A percentile compares a stretch with the other conserved stretches of the same genome.
phyloP scores from a whole-genome alignment of 2,888 invertebrate genomes.

The Pseudococcus viburni region DNA sequence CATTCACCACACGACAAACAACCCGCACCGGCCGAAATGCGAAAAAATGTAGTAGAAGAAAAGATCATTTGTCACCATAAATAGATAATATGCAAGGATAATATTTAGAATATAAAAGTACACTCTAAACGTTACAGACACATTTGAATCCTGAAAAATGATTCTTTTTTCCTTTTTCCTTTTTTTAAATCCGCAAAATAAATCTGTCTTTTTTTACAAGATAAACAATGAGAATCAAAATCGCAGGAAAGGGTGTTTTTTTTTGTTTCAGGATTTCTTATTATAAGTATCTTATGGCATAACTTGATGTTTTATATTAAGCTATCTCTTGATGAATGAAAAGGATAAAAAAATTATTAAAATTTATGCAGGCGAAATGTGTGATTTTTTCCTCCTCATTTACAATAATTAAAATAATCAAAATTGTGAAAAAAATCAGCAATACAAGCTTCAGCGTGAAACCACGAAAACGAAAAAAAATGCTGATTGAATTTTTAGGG shows the following conservation, averaged over 20 bases:
- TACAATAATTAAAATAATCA: too few relatives aligned
- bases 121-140: slow-evolving; percentile 21
- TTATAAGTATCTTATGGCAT: background rate
- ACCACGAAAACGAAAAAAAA: too few relatives aligned
- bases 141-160: slow-evolving; percentile 48
- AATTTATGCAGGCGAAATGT: background rate
- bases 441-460: too few relatives aligned
- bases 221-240: slow-evolving; percentile 21
- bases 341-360: background rate
- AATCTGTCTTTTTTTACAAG: slow-evolving; percentile 9
- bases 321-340: background rate
- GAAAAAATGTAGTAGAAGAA: background rate
- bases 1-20: background rate
- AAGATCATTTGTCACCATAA: slow-evolving; percentile 26
- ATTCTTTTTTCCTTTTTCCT: slow-evolving; percentile 4
- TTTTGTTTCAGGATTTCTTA: background rate
- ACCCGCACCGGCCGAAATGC: background rate
- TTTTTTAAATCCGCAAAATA: slow-evolving; percentile 39
- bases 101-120: slow-evolving; percentile 40
- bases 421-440: too few relatives aligned
- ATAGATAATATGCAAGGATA: slow-evolving; percentile 33
- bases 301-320: background rate
- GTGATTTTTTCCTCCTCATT: background rate
- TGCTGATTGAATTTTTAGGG: too few relatives aligned
- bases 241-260: background rate